Percentiles rank a stretch among this genome's conserved stretches.
These are phyloP conservation scores for Doris montereyensis DNA, from an alignment of 2,888 invertebrate species.

Conservation along the genomic window DNA sequence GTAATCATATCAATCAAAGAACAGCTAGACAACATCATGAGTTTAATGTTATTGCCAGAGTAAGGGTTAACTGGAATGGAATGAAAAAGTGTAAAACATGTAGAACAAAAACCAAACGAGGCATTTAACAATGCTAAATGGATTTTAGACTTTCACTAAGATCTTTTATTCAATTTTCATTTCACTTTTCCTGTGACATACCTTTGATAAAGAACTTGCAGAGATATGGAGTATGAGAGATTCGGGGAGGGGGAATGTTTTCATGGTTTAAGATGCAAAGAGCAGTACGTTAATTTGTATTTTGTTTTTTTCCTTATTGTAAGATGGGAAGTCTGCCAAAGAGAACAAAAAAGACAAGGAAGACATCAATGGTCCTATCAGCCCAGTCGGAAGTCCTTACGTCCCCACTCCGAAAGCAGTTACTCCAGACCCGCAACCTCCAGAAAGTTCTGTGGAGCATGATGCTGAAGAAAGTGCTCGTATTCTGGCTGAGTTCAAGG, in stretches of 20 bases:
- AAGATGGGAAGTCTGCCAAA: slow-evolving; percentile 40
- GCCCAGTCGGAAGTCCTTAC: slow-evolving; percentile 36
- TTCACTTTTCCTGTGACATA: too few species aligned
- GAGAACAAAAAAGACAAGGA: slow-evolving; percentile 22
- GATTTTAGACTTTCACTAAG: too few species aligned
- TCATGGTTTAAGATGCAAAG: not conserved
- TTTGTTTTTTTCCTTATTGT: not conserved
- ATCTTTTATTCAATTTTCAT: too few species aligned
- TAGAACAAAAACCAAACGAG: too few species aligned
- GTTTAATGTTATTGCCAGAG: too few species aligned
- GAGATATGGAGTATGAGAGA: too few species aligned
- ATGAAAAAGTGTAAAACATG: too few species aligned
- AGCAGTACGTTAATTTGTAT: not conserved
- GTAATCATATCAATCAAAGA: too few species aligned
- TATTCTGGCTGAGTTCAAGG: slow-evolving; percentile 46
- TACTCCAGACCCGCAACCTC: not conserved
- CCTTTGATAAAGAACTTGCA: too few species aligned
- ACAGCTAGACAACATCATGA: too few species aligned
- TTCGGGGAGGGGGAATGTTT: not conserved
- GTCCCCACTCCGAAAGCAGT: not conserved
- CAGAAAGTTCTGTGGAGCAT: not conserved
- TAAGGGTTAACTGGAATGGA: too few species aligned
- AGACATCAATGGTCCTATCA: slow-evolving; percentile 33
- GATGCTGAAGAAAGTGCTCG: slow-evolving; percentile 41
- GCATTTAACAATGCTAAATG: too few species aligned